These are phyloP conservation scores for Tenebrosternarchus preto DNA, from an alignment of 2,113 vertebrate genomes.

Conservation along the genomic window DNA sequence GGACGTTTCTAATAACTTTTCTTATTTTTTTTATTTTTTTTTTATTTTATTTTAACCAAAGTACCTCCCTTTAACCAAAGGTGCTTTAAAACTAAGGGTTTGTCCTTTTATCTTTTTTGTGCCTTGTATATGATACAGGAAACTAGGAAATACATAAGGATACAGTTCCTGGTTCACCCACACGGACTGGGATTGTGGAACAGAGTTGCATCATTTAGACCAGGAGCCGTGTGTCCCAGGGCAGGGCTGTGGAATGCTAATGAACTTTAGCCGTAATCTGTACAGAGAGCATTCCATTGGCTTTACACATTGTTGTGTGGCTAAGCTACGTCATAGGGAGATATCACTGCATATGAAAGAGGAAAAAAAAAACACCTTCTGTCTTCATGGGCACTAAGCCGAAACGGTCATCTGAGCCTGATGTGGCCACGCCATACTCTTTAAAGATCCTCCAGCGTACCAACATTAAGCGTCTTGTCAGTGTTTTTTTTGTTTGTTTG, in stretches of 20 bases:
- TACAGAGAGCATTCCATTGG: conserved; percentile 21
- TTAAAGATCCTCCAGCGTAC: not conserved
- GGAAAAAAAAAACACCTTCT: not conserved
- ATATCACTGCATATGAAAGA: not conserved
- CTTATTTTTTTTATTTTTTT: conserved; percentile 19
- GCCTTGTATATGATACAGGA: conserved; percentile 79
- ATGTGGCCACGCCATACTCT: not conserved
- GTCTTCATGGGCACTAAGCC: not conserved
- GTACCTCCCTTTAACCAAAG: conserved; percentile 82
- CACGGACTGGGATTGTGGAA: not conserved
- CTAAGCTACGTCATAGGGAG: not conserved
- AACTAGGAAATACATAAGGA: conserved; percentile 61
- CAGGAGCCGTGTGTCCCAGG: conserved; percentile 1
- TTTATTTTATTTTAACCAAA: conserved; percentile 72
- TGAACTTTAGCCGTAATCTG: conserved; percentile 19
- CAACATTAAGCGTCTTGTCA: not conserved
- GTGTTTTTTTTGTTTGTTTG: not conserved
- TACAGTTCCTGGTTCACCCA: conserved; percentile 46
- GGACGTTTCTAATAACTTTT: conserved; percentile 12
- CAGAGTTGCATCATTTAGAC: not conserved
- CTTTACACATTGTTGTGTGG: conserved; percentile 4
- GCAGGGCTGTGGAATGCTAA: conserved; percentile 34
- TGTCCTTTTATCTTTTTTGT: conserved; percentile 76
- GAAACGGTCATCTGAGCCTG: not conserved
- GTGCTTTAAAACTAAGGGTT: conserved; percentile 80